Base-by-base conservation (phyloP, 2,888 invertebrate genomes). In the Agrotis segetum region DNA sequence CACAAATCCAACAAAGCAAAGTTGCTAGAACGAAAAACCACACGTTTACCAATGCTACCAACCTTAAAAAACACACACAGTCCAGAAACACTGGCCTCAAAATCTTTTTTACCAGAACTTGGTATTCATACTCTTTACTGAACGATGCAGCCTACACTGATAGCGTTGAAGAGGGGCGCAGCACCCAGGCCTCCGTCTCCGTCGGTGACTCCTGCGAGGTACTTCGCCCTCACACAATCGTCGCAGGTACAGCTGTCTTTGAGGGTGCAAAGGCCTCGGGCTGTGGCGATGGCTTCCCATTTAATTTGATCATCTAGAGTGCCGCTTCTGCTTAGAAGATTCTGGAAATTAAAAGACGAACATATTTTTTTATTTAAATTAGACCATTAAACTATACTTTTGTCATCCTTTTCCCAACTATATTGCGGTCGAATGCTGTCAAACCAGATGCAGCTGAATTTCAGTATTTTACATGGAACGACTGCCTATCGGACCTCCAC, bases 241-340 rank as follows among this genome's bases (percentile, higher is more conserved):
- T 85, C 82, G 56, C 96, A 96, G 0, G 91, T 88, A 81, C 96
- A 96, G 74, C 88, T 92, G 77, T 95, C 95, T 0, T 93, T 95
- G 1, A 96, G 86, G 0, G 94, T 95, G 82, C 96, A 96, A 0
- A 96, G 91, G 0, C 96, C 96, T 2, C 96, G 87, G 0, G 96
- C 90, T 0, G 94, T 94, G 0, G 96, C 96, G 3, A 96, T 96
- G 0, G 96, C 96, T 69, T 96, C 95, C 96, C 96, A 96, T 82
- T 96, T 96, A 71, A 95, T 93, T 64, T 95, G 93, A 64, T 96
- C 95, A 67, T 95, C 94, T 2, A 91, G 55, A 0, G 92, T 92
- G 0, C 95, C 93, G 50, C 91, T 93, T 56, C 93, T 88, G 77
- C 87, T 90, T 3, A 96, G 89, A 0, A 96, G 92, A 40, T 95